Evolutionary conservation across 2,888 invertebrate species (phyloP), one percentile per base, ranked within the genome.

Genomic region (Thymelicus lineola): DNA sequence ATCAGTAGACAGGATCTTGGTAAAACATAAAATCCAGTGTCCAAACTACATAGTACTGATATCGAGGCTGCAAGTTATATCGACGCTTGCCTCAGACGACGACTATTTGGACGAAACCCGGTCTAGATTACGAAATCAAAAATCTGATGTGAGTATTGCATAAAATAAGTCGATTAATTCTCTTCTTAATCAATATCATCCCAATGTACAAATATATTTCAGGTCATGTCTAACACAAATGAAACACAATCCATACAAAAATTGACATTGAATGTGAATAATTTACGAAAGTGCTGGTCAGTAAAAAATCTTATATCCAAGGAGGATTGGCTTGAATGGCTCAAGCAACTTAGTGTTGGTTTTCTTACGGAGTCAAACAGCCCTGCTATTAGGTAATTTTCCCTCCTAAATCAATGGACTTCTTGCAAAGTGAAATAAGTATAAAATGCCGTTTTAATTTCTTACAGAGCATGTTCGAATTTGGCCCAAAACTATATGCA

Each of bases 311-410:
- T 98, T 59, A 97, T 98, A 0, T 98, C 98, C 1, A 98, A 98
- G 88, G 99, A 99, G 75, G 99, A 99, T 86, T 99, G 99, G 99
- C 93, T 98, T 63, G 99, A 99, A 86, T 99, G 99, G 99, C 88
- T 99, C 68, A 95, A 98, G 66, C 96, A 98, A 69, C 91, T 99
- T 36, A 98, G 98, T 71, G 97, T 98, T 72, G 98, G 98, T 69
- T 94, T 99, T 63, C 94, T 99, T 7, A 98, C 98, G 78, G 98
- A 99, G 85, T 99, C 99, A 0, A 98, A 98, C 1, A 98, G 98
- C 62, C 98, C 99, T 7, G 98, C 99, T 0, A 93, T 99, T 62
- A 95, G 96, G 95, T 94, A 80, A 76, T 73, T 64, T 71, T 15
- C 57, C 28, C 28, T 9, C 50, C 36, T 36, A 4, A 42, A 42